A percentile compares a stretch with the other conserved stretches of the same genome.
Conservation (phyloP, 1,140 invertebrate genomes). For the Cydia strobilella region DNA sequence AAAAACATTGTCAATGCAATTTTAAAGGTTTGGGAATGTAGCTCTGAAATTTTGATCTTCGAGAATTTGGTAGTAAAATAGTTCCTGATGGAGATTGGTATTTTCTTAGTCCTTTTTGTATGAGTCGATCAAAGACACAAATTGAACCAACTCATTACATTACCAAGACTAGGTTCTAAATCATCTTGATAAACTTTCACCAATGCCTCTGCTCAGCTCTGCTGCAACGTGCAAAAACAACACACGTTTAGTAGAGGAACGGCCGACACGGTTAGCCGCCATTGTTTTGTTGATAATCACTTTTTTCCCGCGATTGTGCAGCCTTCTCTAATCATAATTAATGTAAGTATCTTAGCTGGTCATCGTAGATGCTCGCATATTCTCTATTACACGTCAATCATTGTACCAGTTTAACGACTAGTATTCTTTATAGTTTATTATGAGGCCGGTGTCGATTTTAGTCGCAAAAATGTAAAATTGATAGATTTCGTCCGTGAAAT, state of each 20-base stretch:
- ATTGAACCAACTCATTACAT: slow-evolving; percentile 17
- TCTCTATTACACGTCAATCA: background rate
- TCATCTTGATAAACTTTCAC: background rate
- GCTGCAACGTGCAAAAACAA: slow-evolving; percentile 9
- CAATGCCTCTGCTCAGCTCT: background rate
- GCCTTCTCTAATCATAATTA: slow-evolving; percentile 3
- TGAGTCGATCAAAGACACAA: background rate
- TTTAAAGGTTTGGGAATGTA: slow-evolving; percentile 45
- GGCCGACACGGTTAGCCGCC: background rate
- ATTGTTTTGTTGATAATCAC: slow-evolving; percentile 6
- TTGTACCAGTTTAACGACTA: background rate
- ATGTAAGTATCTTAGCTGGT: background rate
- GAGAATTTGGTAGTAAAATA: background rate
- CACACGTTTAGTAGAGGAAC: background rate
- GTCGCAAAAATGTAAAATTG: too few species aligned
- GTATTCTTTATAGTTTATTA: slow-evolving; percentile 1
- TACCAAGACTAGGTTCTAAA: background rate
- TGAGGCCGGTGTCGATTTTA: too few species aligned
- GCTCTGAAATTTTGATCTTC: slow-evolving; percentile 44
- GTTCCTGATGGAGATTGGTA: background rate
- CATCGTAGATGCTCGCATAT: background rate
- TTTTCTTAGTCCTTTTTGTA: slow-evolving; percentile 2
- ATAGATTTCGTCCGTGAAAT: too few species aligned
- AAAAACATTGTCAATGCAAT: slow-evolving; percentile 53
- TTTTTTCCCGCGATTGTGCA: slow-evolving; percentile 11